Percentiles rank a stretch among this genome's conserved stretches.
Conservation (phyloP, 2,888 invertebrate species). For the Digitonthophagus gazella region DNA sequence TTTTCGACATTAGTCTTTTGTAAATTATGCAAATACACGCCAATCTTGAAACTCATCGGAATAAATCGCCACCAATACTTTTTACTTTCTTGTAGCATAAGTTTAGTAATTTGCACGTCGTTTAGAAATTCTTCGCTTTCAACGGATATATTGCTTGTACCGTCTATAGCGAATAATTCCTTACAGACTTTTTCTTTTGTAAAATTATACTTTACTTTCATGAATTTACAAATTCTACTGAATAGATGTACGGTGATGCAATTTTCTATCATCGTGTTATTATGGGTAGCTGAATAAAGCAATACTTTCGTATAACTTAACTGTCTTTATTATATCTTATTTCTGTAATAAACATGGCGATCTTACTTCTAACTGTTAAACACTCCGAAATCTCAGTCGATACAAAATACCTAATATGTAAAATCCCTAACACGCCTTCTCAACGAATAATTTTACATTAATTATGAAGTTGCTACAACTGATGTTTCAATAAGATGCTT, state of each 20-base stretch:
- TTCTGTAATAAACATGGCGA: too few relatives aligned
- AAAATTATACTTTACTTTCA: not conserved
- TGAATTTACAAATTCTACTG: not conserved
- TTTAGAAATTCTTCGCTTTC: not conserved
- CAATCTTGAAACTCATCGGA: constrained; percentile 1
- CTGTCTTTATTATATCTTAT: too few relatives aligned
- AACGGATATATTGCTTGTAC: not conserved
- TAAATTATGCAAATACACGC: constrained; percentile 2
- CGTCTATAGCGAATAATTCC: not conserved
- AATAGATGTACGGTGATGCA: not conserved
- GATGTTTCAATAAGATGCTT: too few relatives aligned
- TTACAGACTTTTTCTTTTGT: not conserved
- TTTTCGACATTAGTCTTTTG: not conserved
- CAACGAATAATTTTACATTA: too few relatives aligned
- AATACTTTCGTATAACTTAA: too few relatives aligned
- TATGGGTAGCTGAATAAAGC: too few relatives aligned
- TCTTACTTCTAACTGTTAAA: too few relatives aligned
- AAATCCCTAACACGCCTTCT: too few relatives aligned
- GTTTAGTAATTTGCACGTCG: not conserved
- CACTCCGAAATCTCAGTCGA: too few relatives aligned
- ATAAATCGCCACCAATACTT: not conserved
- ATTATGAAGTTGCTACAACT: too few relatives aligned
- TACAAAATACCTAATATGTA: too few relatives aligned
- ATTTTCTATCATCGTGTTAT: not conserved
- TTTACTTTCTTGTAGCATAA: not conserved